phyloP scores from a whole-genome alignment of 2,888 invertebrate species.

The Diaphora mendica region DNA sequence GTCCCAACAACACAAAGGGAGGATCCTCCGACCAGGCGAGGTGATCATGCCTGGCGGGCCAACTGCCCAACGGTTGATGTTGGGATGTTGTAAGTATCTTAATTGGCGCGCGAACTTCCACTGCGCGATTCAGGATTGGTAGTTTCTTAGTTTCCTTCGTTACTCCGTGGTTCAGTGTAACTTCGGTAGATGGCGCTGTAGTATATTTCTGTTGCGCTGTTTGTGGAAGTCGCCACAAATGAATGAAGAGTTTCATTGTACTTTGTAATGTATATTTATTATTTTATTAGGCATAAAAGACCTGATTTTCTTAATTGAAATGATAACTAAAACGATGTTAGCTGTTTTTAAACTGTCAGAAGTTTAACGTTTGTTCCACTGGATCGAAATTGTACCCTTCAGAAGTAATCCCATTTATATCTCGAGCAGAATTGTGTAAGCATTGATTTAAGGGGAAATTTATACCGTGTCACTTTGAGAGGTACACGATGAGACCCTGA shows the following conservation, averaged over 20 bases:
- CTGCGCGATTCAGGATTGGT: no score
- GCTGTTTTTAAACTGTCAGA: neutral
- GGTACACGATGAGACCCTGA: neutral
- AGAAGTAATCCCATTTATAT: neutral
- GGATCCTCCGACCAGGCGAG: no score
- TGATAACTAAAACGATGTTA: neutral
- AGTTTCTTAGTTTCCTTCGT: no score
- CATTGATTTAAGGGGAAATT: slow-evolving; percentile 1
- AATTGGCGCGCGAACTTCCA: no score
- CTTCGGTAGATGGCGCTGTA: no score
- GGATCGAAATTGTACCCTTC: neutral
- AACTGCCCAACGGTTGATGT: no score
- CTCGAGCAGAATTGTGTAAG: neutral
- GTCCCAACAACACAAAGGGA: no score
- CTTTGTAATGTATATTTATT: neutral
- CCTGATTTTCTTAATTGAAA: neutral
- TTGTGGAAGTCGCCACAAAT: no score
- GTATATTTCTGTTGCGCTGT: no score
- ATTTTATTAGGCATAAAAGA: neutral
- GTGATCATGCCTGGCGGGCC: no score
- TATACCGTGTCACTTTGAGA: neutral
- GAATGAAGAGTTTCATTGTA: neutral
- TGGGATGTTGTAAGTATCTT: no score
- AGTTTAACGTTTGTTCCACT: neutral
- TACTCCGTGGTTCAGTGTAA: no score